Base-by-base conservation (phyloP, 2,113 vertebrate species). In the Acanthochromis polyacanthus region DNA sequence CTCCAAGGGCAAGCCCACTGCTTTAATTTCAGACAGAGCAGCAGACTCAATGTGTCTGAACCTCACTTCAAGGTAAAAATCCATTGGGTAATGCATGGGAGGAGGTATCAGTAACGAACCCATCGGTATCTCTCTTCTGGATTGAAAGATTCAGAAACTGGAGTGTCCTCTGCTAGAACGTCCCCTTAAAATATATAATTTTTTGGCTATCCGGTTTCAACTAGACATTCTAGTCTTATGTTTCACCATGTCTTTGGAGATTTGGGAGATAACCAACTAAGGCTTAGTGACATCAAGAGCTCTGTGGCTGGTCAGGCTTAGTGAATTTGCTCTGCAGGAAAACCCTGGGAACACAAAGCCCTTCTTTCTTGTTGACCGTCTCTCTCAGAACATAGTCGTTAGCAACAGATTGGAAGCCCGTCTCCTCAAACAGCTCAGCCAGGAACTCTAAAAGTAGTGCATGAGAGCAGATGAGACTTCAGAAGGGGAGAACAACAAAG, bases 301-400 rank as follows among this genome's bases (percentile, higher is more conserved):
- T 43, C 22, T 78, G 51, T 36, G 57, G 55, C n/a, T 67, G 69
- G n/a, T 20, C 4, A 9, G 93, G 91, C 80, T 97, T 99, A 40
- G 71, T 92, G 89, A 98, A 99, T 87, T 97, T 99, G 94, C 97
- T 95, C 92, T 99, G 98, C 76, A 99, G 94, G 84, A 99, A 99
- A 56, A 99, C 95, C 62, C 98, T 91, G 1, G 96, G 95, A 48
- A 98, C 97, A 81, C 95, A 83, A 5, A 99, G 89, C 20, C 96
- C 96, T 91, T 99, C 97, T 81, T 98, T 99, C 86, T 96, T 98
- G 68, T 99, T 99, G 68, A 99, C 95, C 0, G 97, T 99, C 88
- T 99, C 96, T 88, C 97, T 95, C 50, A 96, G 90, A 71, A 99
- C 95, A 2, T 98, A 99, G 60, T 98, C 96, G 19, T 95, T 99